Evolutionary conservation across 2,113 vertebrate species (phyloP).

Genomic region (Coregonus clupeaformis): DNA sequence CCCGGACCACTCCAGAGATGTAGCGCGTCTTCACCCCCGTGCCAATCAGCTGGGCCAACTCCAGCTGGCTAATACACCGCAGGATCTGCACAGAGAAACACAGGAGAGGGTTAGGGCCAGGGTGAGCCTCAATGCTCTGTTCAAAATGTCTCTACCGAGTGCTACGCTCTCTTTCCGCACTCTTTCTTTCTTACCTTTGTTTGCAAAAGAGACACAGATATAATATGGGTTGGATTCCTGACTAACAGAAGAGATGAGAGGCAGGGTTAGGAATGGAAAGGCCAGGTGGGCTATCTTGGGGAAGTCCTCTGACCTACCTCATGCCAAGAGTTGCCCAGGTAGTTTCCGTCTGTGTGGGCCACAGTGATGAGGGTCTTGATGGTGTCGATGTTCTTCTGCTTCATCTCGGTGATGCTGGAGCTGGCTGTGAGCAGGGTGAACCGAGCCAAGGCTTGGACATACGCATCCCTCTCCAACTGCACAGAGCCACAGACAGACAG

Average conservation of each 20-base stretch:
- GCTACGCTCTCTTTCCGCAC: too few species aligned
- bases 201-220: too few species aligned
- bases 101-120: background rate
- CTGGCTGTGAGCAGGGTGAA: conserved; percentile 96
- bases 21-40: conserved; percentile 96
- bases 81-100: conserved; percentile 78
- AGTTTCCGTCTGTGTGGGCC: conserved; percentile 96
- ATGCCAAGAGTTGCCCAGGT: conserved; percentile 96
- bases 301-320: conserved; percentile 76
- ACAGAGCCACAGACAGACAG: background rate
- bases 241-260: background rate
- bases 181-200: too few species aligned
- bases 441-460: conserved; percentile 92
- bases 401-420: conserved; percentile 99
- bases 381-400: conserved; percentile 98
- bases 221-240: background rate
- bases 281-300: background rate
- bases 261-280: background rate
- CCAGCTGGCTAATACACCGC: conserved; percentile 96
- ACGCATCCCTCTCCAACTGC: conserved; percentile 95
- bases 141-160: too few species aligned
- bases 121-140: background rate
- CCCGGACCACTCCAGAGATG: conserved; percentile 87
- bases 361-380: conserved; percentile 98
- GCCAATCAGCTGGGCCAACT: conserved; percentile 93